Evolutionary conservation across 1,140 invertebrate genomes (phyloP).

Genomic region (Fopius arisanus): DNA sequence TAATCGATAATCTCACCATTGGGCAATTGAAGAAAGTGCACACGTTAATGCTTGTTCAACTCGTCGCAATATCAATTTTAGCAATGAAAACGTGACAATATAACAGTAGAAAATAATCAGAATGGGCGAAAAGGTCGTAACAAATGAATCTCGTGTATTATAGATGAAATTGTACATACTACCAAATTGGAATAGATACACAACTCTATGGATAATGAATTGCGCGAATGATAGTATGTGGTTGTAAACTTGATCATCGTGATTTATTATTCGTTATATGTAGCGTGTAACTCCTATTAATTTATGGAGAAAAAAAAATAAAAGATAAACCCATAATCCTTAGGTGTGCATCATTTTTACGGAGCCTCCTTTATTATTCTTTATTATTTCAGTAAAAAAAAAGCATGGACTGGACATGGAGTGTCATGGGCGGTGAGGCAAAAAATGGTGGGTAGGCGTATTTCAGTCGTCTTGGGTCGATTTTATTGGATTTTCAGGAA

Average conservation of each 20-base stretch:
- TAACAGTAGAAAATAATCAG: background rate
- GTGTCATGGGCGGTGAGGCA: no score
- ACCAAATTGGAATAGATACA: background rate
- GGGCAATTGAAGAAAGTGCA: background rate
- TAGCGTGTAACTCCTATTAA: constrained; percentile 1
- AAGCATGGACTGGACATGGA: no score
- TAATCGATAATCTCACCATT: background rate
- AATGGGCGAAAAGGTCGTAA: background rate
- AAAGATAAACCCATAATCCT: background rate
- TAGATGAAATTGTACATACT: background rate
- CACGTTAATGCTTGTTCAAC: background rate
- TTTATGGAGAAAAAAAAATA: constrained; percentile 7
- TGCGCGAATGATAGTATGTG: background rate
- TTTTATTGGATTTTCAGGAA: no score
- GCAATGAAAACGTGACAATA: constrained; percentile 9
- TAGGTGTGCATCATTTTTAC: background rate
- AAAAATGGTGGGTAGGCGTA: no score
- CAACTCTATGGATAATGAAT: background rate
- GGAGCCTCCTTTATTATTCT: no score
- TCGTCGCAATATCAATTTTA: background rate
- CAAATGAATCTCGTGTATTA: background rate
- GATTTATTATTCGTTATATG: constrained; percentile 10
- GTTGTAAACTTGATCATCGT: constrained; percentile 9
- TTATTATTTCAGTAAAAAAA: no score
- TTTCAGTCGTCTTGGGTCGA: no score